Base-by-base conservation (phyloP, 2,113 vertebrate genomes). In the Narcine bancroftii region DNA sequence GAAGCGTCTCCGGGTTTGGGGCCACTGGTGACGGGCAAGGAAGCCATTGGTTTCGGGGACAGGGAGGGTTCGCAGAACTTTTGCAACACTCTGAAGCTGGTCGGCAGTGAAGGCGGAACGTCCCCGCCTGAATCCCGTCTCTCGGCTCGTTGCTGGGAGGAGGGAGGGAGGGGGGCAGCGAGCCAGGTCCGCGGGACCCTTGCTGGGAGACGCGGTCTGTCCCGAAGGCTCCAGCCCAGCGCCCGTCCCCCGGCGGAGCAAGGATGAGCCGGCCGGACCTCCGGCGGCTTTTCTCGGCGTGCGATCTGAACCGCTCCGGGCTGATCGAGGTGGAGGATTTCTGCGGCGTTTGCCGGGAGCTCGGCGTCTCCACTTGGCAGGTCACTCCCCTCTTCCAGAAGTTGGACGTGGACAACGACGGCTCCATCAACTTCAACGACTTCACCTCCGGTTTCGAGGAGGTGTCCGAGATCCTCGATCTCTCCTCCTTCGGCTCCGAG, bases 301-400 rank as follows among this genome's bases (percentile, higher is more conserved):
- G 96, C 33, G 96, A 97, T 56, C 93, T 96, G 92, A 96, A 97
- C 93, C 95, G 94, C 39, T 96, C 96, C 4, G 96, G 96, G 0
- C 92, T 91, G 79, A 96, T 97, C 2, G 96, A 96, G 92, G 95
- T 94, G 33, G 95, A 95, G 50, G 96, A 96, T 93, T 96, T 97
- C 92, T 94, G 92, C 0, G 92, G 92, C 0, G 95, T 97, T 7
- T 97, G 96, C 85, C 92, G 92, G 6, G 96, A 97, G 92, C 95
- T 96, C 17, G 93, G 92, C 93, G 95, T 97, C 5, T 94, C 95
- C 0, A 93, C 93, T 1, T 50, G 76, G 0, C 94, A 96, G 92
- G 93, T 95, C 15, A 65, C 39, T 24, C 92, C 94, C 10, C 93
- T 97, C 85, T 97, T 97, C 89, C 93, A 93, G 81, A 95, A 94